Evolutionary conservation across 1,140 invertebrate species (phyloP).

Genomic region (Trachelipus rathkii): DNA sequence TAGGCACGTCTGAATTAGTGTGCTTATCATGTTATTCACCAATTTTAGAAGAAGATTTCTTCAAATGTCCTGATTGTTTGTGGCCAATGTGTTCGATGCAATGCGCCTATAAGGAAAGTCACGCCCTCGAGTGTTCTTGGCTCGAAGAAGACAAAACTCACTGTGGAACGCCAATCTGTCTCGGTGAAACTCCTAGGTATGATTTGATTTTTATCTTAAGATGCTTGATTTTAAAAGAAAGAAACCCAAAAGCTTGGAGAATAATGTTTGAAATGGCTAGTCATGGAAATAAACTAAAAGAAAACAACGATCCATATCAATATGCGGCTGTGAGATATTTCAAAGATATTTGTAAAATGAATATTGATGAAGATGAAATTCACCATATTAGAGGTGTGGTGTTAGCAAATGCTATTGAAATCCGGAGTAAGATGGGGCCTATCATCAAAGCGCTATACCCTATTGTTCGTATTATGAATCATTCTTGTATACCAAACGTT

Average conservation of each 20-base stretch:
- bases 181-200: conserved; percentile 33
- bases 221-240: conserved; percentile 28
- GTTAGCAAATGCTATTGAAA: conserved; percentile 33
- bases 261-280: conserved; percentile 32
- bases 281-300: conserved; percentile 25
- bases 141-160: conserved; percentile 32
- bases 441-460: conserved; percentile 58
- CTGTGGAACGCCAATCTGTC: conserved; percentile 20
- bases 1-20: conserved; percentile 29
- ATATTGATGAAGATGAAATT: conserved; percentile 20
- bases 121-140: conserved; percentile 35
- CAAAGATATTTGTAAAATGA: conserved; percentile 25
- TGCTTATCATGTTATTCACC: conserved; percentile 37
- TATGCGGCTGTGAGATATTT: conserved; percentile 28
- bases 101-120: conserved; percentile 52
- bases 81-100: conserved; percentile 67
- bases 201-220: conserved; percentile 41
- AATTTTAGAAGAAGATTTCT: conserved; percentile 26
- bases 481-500: conserved; percentile 71
- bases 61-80: conserved; percentile 57
- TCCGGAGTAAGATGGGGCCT: conserved; percentile 16
- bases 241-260: conserved; percentile 33
- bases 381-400: conserved; percentile 36
- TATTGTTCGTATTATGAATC: conserved; percentile 67
- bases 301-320: conserved; percentile 17